Percentiles rank a stretch among this genome's conserved stretches.
These are phyloP conservation scores for Drosophila maculinotata DNA, from an alignment of 2,888 invertebrate genomes.

Conservation along the genomic window DNA sequence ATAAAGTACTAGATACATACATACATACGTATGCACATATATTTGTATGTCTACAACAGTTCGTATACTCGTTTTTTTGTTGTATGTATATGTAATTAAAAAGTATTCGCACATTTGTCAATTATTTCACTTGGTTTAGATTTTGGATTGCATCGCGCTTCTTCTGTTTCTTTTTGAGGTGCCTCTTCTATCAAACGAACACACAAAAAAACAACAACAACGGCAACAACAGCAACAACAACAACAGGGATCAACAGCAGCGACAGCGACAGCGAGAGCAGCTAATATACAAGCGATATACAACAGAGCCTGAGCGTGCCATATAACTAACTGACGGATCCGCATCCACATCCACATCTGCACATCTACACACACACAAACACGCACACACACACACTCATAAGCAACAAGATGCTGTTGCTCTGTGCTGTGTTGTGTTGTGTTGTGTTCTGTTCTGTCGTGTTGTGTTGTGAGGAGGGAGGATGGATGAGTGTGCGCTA, in stretches of 20 bases:
- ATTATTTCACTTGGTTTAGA: constrained; percentile 43
- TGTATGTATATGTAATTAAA: constrained; percentile 9
- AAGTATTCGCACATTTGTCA: constrained; percentile 41
- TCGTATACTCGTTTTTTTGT: constrained; percentile 1
- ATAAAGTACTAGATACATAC: constrained; percentile 17
- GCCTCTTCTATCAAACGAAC: constrained; percentile 6
- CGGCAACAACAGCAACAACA: constrained; percentile 3
- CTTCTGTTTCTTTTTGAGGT: constrained; percentile 14
- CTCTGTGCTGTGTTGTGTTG: no score
- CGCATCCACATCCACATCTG: constrained; percentile 40
- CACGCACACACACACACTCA: no score
- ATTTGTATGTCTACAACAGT: neutral
- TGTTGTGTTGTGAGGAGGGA: no score
- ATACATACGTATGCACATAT: constrained; percentile 1
- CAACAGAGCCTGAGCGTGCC: constrained; percentile 61
- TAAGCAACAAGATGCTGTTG: constrained; percentile 45
- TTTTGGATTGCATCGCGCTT: constrained; percentile 33
- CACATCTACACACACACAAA: constrained; percentile 36
- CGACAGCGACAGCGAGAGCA: constrained; percentile 4
- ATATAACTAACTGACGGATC: constrained; percentile 56
- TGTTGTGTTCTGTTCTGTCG: no score
- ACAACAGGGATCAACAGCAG: constrained; percentile 15
- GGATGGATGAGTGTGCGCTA: constrained; percentile 44
- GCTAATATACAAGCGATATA: constrained; percentile 40
- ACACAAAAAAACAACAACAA: constrained; percentile 26